Percentiles rank a stretch among this genome's conserved stretches.
Conservation (phyloP, 2,888 invertebrate genomes). For the Hyles lineata region DNA sequence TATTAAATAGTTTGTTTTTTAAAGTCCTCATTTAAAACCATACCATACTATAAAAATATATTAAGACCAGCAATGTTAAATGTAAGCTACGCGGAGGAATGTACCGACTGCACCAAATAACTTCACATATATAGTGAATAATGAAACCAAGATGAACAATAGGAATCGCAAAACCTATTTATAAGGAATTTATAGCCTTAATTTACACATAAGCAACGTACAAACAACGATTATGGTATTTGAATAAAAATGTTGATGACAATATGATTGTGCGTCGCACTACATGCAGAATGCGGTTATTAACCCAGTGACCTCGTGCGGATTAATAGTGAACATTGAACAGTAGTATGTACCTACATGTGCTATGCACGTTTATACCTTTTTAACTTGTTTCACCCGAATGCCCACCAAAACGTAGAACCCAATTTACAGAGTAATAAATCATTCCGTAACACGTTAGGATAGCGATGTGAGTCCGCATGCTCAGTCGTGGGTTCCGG, state of each 20-base stretch:
- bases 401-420: neutral
- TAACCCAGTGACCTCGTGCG: constrained; percentile 34
- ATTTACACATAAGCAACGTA: constrained; percentile 1
- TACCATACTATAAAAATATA: too few species aligned
- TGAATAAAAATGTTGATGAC: constrained; percentile 28
- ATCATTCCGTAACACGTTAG: neutral
- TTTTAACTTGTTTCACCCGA: constrained; percentile 9
- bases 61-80: too few species aligned
- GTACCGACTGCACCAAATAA: too few species aligned
- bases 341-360: constrained; percentile 6
- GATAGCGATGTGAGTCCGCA: neutral
- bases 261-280: constrained; percentile 25
- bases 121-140: too few species aligned
- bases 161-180: neutral
- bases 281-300: constrained; percentile 29
- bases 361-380: constrained; percentile 2
- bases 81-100: too few species aligned
- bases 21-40: too few species aligned
- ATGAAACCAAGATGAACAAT: too few species aligned
- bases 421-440: constrained; percentile 22
- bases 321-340: constrained; percentile 25
- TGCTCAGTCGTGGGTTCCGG: neutral
- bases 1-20: too few species aligned
- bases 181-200: constrained; percentile 27
- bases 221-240: neutral